phyloP scores from a whole-genome alignment of 1,140 invertebrate species.

The Gryllus bimaculatus region DNA sequence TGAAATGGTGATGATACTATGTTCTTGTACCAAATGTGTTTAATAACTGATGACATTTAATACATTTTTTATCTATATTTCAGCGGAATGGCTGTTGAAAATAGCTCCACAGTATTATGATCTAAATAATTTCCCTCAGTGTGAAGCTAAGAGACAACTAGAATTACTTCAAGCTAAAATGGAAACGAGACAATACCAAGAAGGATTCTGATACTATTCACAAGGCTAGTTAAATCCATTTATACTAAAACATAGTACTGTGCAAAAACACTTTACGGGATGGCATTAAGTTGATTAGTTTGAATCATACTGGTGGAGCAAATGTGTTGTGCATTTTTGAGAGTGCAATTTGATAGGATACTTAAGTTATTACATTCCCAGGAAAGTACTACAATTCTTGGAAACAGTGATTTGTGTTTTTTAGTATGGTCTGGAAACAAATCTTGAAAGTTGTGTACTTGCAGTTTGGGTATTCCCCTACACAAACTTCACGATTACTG shows the following conservation, averaged over 20 bases:
- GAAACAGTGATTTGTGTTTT: background rate
- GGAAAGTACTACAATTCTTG: background rate
- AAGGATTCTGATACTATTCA: constrained; percentile 53
- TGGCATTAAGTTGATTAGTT: background rate
- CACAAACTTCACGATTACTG: no score
- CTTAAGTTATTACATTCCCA: constrained; percentile 1
- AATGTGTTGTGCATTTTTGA: background rate
- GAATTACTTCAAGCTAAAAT: constrained; percentile 73
- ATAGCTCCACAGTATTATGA: constrained; percentile 98
- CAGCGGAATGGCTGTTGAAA: constrained; percentile 88
- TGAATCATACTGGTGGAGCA: background rate
- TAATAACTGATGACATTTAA: no score
- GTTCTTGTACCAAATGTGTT: no score
- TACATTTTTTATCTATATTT: constrained; percentile 22
- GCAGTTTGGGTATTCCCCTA: no score
- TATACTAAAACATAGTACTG: background rate
- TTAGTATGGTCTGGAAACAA: background rate
- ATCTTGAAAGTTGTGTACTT: no score
- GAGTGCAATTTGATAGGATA: background rate
- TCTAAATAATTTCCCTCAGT: constrained; percentile 92
- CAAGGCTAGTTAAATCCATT: background rate
- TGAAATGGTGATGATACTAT: no score
- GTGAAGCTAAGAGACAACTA: constrained; percentile 90
- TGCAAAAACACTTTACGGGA: background rate
- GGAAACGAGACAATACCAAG: constrained; percentile 78